These are phyloP conservation scores for Dolichallabes microphthalmus DNA, from an alignment of 2,113 vertebrate species.

Conservation along the genomic window DNA sequence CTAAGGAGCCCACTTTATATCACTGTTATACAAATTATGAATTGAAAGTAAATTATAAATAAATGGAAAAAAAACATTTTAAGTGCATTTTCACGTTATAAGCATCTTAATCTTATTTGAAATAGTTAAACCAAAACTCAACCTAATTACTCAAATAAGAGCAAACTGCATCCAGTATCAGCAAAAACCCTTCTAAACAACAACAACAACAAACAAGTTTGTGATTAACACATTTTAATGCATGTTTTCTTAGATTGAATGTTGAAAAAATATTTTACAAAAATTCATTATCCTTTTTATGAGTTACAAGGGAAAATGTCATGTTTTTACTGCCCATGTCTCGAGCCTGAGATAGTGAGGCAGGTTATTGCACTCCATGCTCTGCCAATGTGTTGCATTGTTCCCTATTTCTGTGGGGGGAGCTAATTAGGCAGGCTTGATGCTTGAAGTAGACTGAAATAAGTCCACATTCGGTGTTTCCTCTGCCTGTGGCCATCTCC, in stretches of 20 bases:
- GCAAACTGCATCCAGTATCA: neutral
- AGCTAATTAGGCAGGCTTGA: conserved; percentile 26
- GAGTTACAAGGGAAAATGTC: neutral
- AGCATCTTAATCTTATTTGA: neutral
- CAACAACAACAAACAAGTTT: neutral
- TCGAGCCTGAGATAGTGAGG: neutral
- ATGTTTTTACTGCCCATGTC: neutral
- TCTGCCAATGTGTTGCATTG: neutral
- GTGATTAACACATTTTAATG: neutral
- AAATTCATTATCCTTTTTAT: neutral
- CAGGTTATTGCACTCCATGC: neutral
- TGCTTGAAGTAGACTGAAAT: conserved; percentile 11
- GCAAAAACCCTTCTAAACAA: neutral
- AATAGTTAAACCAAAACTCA: neutral
- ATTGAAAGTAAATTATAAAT: neutral
- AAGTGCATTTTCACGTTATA: neutral
- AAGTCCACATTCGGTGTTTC: conserved; percentile 2
- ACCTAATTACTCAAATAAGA: neutral
- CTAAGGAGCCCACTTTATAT: neutral
- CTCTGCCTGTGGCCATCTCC: conserved; percentile 1
- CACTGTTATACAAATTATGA: neutral
- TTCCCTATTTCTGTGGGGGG: neutral
- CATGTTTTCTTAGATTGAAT: neutral
- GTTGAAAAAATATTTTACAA: neutral
- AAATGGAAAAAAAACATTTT: neutral